Conservation (phyloP, 2,888 invertebrate genomes). For the Drosophila planitibia region DNA sequence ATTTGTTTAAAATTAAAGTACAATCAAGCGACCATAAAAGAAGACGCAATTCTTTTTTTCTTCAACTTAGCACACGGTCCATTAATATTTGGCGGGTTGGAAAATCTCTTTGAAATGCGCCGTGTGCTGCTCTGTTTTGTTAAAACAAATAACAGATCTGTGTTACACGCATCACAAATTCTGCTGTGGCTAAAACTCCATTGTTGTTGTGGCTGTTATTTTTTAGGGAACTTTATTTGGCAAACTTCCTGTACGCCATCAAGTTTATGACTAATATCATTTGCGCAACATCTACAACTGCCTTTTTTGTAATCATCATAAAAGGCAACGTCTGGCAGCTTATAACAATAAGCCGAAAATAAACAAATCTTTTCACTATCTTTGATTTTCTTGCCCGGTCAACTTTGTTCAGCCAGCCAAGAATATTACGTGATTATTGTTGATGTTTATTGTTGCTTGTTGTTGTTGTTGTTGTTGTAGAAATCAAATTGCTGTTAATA, state of each 20-base stretch:
- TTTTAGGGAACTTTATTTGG: conserved; percentile 56
- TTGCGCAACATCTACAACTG: conserved; percentile 18
- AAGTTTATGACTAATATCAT: conserved; percentile 41
- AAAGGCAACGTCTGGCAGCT: conserved; percentile 11
- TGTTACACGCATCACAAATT: conserved; percentile 70
- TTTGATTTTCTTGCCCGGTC: conserved; percentile 19
- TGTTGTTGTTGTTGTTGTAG: conserved; percentile 14
- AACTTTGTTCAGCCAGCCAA: conserved; percentile 15
- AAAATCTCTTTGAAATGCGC: conserved; percentile 30
- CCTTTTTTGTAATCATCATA: conserved; percentile 25
- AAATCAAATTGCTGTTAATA: conserved; percentile 50
- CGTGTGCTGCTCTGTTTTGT: conserved; percentile 37
- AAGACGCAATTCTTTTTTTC: neutral
- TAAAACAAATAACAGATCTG: conserved; percentile 32
- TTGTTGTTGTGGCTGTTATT: conserved; percentile 15
- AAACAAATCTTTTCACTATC: conserved; percentile 13
- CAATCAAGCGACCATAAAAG: neutral
- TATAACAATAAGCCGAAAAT: conserved; percentile 21
- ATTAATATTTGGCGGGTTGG: conserved; percentile 1
- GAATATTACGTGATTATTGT: conserved; percentile 53
- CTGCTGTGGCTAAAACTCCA: conserved; percentile 19
- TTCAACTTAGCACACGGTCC: conserved; percentile 1
- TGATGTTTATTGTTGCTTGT: conserved; percentile 9
- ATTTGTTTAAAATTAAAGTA: conserved; percentile 11
- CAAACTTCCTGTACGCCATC: conserved; percentile 62